Evolutionary conservation across 2,888 invertebrate genomes (phyloP).

Genomic region (Hylaea fasciaria): DNA sequence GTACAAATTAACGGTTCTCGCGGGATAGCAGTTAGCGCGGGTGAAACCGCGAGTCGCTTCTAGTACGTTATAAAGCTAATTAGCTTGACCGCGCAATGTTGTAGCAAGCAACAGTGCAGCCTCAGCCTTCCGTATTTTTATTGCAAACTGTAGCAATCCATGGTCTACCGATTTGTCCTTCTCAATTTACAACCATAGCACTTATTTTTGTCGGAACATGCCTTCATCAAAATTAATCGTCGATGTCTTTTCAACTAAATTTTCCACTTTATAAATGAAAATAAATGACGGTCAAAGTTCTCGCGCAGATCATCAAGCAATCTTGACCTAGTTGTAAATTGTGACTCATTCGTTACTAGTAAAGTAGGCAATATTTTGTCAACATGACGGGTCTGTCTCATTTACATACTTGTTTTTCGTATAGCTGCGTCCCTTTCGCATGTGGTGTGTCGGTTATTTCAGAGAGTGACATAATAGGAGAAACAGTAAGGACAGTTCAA

Average conservation of each 20-base stretch:
- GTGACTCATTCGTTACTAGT: conserved; percentile 36
- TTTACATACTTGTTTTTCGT: not conserved
- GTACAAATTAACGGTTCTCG: no score
- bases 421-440: conserved; percentile 23
- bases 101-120: no score
- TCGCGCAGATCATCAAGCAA: conserved; percentile 27
- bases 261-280: conserved; percentile 21
- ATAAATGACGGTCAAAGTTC: conserved; percentile 31
- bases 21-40: no score
- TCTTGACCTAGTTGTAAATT: conserved; percentile 38
- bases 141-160: not conserved
- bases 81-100: no score
- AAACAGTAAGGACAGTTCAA: conserved; percentile 17
- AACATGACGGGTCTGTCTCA: conserved; percentile 24
- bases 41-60: no score
- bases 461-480: conserved; percentile 27
- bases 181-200: no score
- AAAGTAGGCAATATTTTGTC: conserved; percentile 28
- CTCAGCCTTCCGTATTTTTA: not conserved
- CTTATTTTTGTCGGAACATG: not conserved
- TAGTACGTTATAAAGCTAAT: no score
- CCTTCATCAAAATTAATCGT: not conserved
- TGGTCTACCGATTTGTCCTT: no score
- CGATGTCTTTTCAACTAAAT: not conserved
- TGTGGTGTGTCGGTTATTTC: conserved; percentile 26